Evolutionary conservation across 2,797 vertebrate genomes (phyloP).

Genomic region (Lerista edwardsae): DNA sequence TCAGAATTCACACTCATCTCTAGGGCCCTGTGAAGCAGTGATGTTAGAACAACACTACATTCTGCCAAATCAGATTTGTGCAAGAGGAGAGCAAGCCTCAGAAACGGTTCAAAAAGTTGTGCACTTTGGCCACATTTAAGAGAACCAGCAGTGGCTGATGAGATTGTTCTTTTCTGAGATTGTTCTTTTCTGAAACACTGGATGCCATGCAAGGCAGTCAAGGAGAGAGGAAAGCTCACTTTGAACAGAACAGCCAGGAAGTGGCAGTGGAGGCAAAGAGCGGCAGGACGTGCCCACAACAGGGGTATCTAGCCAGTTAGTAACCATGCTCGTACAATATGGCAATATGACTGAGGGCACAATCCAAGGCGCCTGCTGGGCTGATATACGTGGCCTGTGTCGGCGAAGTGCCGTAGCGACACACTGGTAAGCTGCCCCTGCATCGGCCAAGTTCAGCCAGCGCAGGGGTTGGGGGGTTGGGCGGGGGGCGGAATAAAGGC

Average conservation of each 20-base stretch:
- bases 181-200: not conserved
- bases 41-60: not conserved
- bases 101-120: not conserved
- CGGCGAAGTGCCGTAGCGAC: no score
- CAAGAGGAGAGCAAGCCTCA: not conserved
- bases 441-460: no score
- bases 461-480: no score
- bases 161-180: not conserved
- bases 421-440: no score
- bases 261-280: not conserved
- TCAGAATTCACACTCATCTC: not conserved
- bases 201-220: not conserved
- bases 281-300: not conserved
- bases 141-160: not conserved
- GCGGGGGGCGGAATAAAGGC: no score
- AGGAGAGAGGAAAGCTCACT: no score
- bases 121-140: not conserved
- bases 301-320: not conserved
- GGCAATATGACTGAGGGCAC: no score
- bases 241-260: not conserved
- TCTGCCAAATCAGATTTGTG: not conserved
- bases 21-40: not conserved
- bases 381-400: no score
- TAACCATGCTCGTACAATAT: no score
- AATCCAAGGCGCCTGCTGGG: no score